Percentiles rank a stretch among this genome's conserved stretches.
phyloP scores from a whole-genome alignment of 2,797 vertebrate species.

The Enteromius unitaeniatus region DNA sequence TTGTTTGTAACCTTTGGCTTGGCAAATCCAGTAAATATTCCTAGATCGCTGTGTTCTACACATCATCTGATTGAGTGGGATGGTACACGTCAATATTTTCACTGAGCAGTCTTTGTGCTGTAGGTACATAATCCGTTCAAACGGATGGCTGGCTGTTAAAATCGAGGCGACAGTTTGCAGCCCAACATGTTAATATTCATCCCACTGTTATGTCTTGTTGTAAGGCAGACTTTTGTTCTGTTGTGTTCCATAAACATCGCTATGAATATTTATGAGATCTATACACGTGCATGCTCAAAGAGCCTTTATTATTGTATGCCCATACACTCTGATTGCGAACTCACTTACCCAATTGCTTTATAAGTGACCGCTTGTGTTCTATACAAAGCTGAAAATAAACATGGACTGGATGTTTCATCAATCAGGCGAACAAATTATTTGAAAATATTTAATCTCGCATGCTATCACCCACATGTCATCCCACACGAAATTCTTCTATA shows the following conservation, averaged over 20 bases:
- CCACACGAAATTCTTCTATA: background rate
- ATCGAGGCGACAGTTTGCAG: background rate
- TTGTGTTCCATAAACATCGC: slow-evolving; percentile 23
- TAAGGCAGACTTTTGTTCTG: slow-evolving; percentile 56
- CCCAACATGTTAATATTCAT: slow-evolving; percentile 49
- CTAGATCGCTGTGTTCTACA: slow-evolving; percentile 25
- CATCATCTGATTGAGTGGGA: slow-evolving; percentile 38
- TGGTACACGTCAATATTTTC: slow-evolving; percentile 45
- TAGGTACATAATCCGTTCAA: slow-evolving; percentile 32
- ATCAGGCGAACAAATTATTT: background rate
- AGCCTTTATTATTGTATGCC: slow-evolving; percentile 39
- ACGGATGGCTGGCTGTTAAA: slow-evolving; percentile 25
- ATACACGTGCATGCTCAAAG: slow-evolving; percentile 29
- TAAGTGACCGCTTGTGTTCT: slow-evolving; percentile 24
- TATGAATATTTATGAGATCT: slow-evolving; percentile 49
- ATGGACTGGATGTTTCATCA: slow-evolving; percentile 3
- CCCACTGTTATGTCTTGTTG: slow-evolving; percentile 47
- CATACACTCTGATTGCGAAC: slow-evolving; percentile 13
- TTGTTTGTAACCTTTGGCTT: slow-evolving; percentile 29
- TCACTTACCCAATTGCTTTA: slow-evolving; percentile 8
- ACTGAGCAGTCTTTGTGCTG: slow-evolving; percentile 38
- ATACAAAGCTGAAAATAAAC: slow-evolving; percentile 16
- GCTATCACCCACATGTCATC: background rate
- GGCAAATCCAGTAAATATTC: slow-evolving; percentile 36
- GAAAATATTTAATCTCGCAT: background rate